Conservation (phyloP, 2,113 vertebrate genomes). For the Sylvietta virens region DNA sequence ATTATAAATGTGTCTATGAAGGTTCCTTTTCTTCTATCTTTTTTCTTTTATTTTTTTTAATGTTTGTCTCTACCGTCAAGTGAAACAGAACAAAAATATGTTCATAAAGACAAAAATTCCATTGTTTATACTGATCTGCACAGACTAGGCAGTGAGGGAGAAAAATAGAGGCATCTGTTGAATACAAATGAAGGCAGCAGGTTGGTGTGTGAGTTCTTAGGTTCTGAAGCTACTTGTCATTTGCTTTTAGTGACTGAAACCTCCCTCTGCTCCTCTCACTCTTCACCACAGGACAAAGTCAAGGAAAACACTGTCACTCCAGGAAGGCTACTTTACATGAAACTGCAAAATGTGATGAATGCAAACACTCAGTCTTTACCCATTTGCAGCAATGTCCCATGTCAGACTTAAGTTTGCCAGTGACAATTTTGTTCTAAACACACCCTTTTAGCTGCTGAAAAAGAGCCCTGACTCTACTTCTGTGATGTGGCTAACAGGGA, state of each 20-base stretch:
- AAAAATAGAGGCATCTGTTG: constrained; percentile 41
- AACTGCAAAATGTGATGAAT: neutral
- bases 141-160: constrained; percentile 57
- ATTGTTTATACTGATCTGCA: constrained; percentile 66
- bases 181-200: constrained; percentile 71
- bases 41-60: no score
- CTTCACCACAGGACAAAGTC: neutral
- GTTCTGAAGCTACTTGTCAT: constrained; percentile 29
- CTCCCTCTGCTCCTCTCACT: neutral
- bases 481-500: neutral
- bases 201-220: constrained; percentile 14
- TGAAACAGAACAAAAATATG: constrained; percentile 49
- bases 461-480: neutral
- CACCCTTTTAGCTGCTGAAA: neutral
- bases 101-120: constrained; percentile 65
- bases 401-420: neutral
- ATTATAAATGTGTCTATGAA: neutral
- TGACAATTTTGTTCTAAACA: neutral
- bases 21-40: neutral
- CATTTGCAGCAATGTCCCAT: neutral
- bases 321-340: neutral
- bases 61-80: constrained; percentile 27
- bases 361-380: neutral
- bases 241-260: neutral
- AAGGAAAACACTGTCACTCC: neutral